Evolutionary conservation across 2,888 invertebrate genomes (phyloP), one percentile per base, ranked within the genome.

Genomic region (Megastigmus dorsalis): DNA sequence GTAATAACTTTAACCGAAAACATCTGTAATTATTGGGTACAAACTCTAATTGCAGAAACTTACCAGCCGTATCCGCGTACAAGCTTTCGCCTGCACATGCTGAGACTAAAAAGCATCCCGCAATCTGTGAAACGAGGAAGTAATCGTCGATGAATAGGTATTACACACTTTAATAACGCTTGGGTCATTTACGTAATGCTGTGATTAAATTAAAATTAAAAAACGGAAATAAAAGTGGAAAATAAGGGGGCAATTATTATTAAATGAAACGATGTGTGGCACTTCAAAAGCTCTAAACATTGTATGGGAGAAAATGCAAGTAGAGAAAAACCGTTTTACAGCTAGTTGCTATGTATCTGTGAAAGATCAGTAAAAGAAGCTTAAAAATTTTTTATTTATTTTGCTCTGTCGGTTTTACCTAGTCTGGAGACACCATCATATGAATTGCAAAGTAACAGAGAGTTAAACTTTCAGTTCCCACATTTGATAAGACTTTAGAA

Each of bases 111-210:
- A 74, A 71, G 28, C 52, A 70, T 59, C 62, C 71, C 45, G 45
- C 68, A 38, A 77, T 71, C 76, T 77, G 67, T 10, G n/a, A 74
- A 67, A 57, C 33, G 6, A 67, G 71, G 63, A 74, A 77, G 71
- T 70, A 36, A 68, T 72, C 15, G 20, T 57, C 59, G 36, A 18
- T 20, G 26, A 45, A 36, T 33, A 26, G 18, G 20, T 30, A 15
- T 62, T 33, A 0, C 4, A 28, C 15, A 33, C 7, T 66, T 48
- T 57, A 30, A 3, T 18, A 23, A 30, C 26, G n/a, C 10, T 52
- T n/a, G n/a, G n/a, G n/a, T n/a, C n/a, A 15, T 20, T 52, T 67
- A 57, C 41, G 41, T 41, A 65, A 30, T 41, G 10, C 2, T 26
- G 20, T 18, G 7, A 54, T 41, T 65, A 28, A 36, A 28, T 38